A percentile compares a stretch with the other conserved stretches of the same genome.
Evolutionary conservation across 2,888 invertebrate genomes (phyloP).

Genomic region (Capitulum mitella): DNA sequence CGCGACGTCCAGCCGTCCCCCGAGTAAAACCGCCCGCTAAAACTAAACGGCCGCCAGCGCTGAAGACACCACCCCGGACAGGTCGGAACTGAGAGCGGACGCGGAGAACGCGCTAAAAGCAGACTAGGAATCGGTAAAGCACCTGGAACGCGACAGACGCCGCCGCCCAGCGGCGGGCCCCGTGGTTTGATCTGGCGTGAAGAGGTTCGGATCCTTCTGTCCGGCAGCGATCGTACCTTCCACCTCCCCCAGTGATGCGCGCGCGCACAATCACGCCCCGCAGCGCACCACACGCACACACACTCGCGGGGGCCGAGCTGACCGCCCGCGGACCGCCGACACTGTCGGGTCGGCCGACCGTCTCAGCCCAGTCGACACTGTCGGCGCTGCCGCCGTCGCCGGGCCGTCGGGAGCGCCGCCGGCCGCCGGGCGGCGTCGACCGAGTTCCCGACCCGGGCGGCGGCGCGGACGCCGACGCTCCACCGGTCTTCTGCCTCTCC

Average conservation of each 20-base stretch:
- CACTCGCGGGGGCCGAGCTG: background rate
- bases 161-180: background rate
- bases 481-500: too few species aligned
- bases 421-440: too few species aligned
- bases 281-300: background rate
- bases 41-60: background rate
- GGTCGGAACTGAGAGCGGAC: too few species aligned
- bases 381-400: background rate
- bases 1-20: background rate
- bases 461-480: background rate
- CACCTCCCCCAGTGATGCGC: background rate
- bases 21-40: conserved; percentile 9
- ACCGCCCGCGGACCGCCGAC: background rate
- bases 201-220: background rate
- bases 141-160: background rate
- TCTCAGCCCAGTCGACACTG: background rate
- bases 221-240: background rate
- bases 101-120: background rate
- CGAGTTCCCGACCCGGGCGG: too few species aligned
- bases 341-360: background rate
- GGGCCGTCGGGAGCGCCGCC: background rate
- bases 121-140: background rate
- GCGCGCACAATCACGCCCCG: background rate
- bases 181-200: background rate
- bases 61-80: background rate